These are phyloP conservation scores for Tyto alba DNA, from an alignment of 2,113 vertebrate species.

Conservation along the genomic window DNA sequence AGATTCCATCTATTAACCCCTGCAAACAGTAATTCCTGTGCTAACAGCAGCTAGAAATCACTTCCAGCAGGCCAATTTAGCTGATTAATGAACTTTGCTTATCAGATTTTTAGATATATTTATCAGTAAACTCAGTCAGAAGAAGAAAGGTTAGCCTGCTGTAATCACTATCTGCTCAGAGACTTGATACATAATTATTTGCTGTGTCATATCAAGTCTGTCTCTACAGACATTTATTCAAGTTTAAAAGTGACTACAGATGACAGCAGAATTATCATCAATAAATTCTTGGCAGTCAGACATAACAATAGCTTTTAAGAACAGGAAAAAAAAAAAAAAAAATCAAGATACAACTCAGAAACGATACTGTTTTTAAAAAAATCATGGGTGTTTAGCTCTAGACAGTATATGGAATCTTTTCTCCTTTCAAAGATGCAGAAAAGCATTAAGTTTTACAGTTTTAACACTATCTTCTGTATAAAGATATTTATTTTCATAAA, in stretches of 20 bases:
- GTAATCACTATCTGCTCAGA: neutral
- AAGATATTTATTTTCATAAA: neutral
- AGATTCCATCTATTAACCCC: conserved; percentile 74
- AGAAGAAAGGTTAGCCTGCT: neutral
- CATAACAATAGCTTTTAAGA: neutral
- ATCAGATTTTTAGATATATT: neutral
- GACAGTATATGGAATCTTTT: neutral
- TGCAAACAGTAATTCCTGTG: conserved; percentile 24
- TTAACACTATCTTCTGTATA: neutral
- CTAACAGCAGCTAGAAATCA: conserved; percentile 18
- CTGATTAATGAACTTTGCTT: neutral
- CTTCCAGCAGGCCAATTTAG: neutral
- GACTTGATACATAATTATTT: neutral
- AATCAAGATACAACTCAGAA: neutral
- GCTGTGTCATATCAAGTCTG: conserved; percentile 48
- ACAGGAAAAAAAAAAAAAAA: neutral
- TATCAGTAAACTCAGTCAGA: neutral
- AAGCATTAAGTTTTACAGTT: neutral
- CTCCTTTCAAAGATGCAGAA: neutral
- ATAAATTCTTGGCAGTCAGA: conserved; percentile 4
- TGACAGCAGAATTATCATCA: conserved; percentile 14
- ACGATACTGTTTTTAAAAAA: neutral
- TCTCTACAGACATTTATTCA: neutral
- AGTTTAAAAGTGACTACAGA: neutral
- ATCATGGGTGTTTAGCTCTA: neutral